Evolutionary conservation across 2,113 vertebrate genomes (phyloP).

Genomic region (Pteronura brasiliensis): DNA sequence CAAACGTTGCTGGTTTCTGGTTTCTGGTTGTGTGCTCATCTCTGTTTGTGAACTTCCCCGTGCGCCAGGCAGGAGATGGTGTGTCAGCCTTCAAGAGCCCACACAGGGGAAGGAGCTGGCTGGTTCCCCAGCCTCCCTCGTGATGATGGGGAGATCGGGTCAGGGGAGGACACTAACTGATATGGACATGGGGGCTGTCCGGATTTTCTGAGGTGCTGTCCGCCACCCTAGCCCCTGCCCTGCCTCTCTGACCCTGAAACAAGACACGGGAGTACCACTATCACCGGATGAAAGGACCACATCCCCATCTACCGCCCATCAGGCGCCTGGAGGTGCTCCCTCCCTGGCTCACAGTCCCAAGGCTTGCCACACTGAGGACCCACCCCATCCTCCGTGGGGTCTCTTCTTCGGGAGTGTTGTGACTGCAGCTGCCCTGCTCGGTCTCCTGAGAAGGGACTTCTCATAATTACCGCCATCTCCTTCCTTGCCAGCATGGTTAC

Average conservation of each 20-base stretch:
- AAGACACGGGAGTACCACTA: not conserved
- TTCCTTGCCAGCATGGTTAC: not conserved
- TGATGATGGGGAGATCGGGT: fast-evolving
- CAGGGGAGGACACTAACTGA: fast-evolving
- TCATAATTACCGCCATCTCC: not conserved
- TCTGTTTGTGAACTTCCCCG: not conserved
- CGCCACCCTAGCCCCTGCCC: not conserved
- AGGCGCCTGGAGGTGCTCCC: not conserved
- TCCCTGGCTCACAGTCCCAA: fast-evolving
- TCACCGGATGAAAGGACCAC: not conserved
- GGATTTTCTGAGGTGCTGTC: not conserved
- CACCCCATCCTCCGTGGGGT: too few relatives aligned
- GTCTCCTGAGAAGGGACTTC: not conserved
- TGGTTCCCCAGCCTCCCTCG: not conserved
- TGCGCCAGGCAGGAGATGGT: not conserved
- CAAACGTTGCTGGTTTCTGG: not conserved
- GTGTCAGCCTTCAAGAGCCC: not conserved
- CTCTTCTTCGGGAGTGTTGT: not conserved
- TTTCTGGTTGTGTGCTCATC: too few relatives aligned
- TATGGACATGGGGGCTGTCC: not conserved
- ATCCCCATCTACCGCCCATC: not conserved
- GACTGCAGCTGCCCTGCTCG: not conserved
- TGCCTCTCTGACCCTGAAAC: not conserved
- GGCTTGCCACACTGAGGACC: not conserved
- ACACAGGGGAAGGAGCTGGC: not conserved